Base-by-base conservation (phyloP, 2,888 invertebrate genomes). In the Mythimna ferrago region DNA sequence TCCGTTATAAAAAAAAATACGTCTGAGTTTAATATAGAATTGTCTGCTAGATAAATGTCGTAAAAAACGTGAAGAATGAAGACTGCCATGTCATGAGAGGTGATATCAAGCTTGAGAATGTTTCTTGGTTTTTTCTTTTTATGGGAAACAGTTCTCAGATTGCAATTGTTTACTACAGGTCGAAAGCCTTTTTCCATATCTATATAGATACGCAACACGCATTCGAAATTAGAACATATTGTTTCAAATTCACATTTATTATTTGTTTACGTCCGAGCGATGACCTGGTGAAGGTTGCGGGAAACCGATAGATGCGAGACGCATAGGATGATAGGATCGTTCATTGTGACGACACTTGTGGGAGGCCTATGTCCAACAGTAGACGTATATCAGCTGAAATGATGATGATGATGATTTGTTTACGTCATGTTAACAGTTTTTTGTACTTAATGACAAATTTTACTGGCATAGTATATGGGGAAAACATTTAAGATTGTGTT, bases 131-230 rank as follows among this genome's bases (percentile, higher is more conserved):
- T 38, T 26, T 6, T 57, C 32, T 6, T 38, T 26, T 6, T 57
- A 26, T 67, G 68, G 7, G 35, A 68, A 71, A n/a, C 48, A 48
- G 35, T 66, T 11, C 21, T 57, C 9, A 35, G n/a, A 14, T 14
- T 54, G 10, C 32, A 19, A 56, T 70, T 57, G 54, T 57, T 4
- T 21, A 6, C 2, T 3, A 16, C 0, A 67, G 6, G 6, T 48
- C 56, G 57, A 67, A 32, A n/a, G 19, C 48, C 21, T 71, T 10
- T 14, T 35, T 14, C 0, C 21, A 66, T 21, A 66, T 26, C 26
- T 26, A 26, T 26, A 26, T 10, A 32, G 11, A 32, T 11, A 53
- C 14, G 5, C 6, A 16, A 65, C 19, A 21, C 21, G 5, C 21
- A 21, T 44, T 35, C 32, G 1, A 11, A 38, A 38, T 38, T 38